phyloP scores from a whole-genome alignment of 2,888 invertebrate genomes.

The Plebejus melissa region DNA sequence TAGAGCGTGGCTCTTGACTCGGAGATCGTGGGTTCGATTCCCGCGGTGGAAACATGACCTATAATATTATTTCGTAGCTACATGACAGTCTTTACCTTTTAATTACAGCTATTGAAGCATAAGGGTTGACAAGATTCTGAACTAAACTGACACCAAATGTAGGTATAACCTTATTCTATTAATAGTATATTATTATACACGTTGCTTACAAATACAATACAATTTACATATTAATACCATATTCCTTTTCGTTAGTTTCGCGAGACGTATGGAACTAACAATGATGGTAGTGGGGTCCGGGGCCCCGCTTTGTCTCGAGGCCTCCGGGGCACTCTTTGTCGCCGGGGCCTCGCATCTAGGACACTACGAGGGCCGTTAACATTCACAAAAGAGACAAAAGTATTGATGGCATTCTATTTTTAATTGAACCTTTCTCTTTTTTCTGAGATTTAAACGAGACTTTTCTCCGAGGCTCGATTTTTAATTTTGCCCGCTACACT shows the following conservation, averaged over 20 bases:
- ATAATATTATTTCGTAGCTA: too few relatives aligned
- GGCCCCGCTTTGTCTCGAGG: slow-evolving; percentile 11
- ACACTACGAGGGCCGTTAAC: slow-evolving; percentile 11
- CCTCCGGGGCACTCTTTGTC: slow-evolving; percentile 2
- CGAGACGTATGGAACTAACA: not conserved
- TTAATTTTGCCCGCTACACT: too few relatives aligned
- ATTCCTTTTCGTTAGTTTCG: not conserved
- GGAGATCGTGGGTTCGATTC: too few relatives aligned
- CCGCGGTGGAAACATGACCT: too few relatives aligned
- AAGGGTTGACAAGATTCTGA: too few relatives aligned
- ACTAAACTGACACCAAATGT: too few relatives aligned
- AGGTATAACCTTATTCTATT: too few relatives aligned
- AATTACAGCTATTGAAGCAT: too few relatives aligned
- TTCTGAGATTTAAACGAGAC: not conserved
- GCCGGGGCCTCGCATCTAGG: slow-evolving; percentile 12
- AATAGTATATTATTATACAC: not conserved
- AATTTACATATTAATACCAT: not conserved
- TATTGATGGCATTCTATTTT: not conserved
- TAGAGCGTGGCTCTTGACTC: too few relatives aligned
- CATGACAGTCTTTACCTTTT: too few relatives aligned
- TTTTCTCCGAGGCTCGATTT: too few relatives aligned
- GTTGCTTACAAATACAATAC: not conserved
- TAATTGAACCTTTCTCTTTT: not conserved
- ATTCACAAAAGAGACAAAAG: not conserved
- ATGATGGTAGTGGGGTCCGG: not conserved